Evolutionary conservation across 2,113 vertebrate genomes (phyloP).

Genomic region (Pterocles burchelli): DNA sequence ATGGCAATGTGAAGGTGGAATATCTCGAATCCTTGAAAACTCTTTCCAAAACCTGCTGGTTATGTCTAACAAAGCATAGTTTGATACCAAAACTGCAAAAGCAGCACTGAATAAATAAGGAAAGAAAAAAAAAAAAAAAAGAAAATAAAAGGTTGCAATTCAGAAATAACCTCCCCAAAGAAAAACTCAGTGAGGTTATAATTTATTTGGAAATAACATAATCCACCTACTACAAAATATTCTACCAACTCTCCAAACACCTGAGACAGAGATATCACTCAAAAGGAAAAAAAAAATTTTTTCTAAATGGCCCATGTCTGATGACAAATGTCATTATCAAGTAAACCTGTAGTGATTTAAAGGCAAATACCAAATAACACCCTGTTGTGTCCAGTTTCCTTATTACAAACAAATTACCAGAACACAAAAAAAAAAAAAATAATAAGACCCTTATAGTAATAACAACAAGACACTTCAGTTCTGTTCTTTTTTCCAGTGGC

Average conservation of each 20-base stretch:
- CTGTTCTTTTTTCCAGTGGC: not conserved
- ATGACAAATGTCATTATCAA: not conserved
- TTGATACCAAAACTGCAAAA: not conserved
- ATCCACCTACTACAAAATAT: not conserved
- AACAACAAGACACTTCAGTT: not conserved
- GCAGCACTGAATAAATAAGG: rapidly evolving
- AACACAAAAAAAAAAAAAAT: not conserved
- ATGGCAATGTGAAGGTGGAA: not conserved
- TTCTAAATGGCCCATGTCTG: not conserved
- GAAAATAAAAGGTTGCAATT: not conserved
- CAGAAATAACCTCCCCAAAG: not conserved
- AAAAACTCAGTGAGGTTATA: not conserved
- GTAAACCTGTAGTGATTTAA: not conserved
- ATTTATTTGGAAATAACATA: not conserved
- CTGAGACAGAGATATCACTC: rapidly evolving
- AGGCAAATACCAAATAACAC: not conserved
- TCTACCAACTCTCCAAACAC: not conserved
- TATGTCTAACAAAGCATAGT: not conserved
- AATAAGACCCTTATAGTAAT: not conserved
- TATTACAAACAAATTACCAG: not conserved
- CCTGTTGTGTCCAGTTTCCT: not conserved
- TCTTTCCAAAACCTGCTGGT: not conserved
- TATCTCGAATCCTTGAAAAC: not conserved
- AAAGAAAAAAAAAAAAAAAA: not conserved
- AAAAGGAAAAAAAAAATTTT: not conserved